A percentile compares a stretch with the other conserved stretches of the same genome.
Evolutionary conservation across 2,113 vertebrate species (phyloP).

Genomic region (Carettochelys insculpta): DNA sequence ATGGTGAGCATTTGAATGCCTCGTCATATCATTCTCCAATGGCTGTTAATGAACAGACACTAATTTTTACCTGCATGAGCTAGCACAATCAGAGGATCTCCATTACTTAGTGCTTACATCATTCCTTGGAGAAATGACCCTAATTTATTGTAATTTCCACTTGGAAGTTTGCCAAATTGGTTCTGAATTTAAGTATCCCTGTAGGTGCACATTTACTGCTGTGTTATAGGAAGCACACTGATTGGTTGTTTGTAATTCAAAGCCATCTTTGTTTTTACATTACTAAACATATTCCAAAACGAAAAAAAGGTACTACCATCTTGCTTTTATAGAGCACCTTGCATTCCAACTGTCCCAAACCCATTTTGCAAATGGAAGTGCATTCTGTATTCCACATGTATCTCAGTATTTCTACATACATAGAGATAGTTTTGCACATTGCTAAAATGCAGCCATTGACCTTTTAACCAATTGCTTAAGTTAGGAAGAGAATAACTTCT

Average conservation of each 20-base stretch:
- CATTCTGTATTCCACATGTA: not conserved
- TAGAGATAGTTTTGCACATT: not conserved
- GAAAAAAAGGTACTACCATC: not conserved
- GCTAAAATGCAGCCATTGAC: not conserved
- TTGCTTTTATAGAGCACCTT: not conserved
- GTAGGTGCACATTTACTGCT: not conserved
- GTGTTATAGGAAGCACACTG: slow-evolving; percentile 14
- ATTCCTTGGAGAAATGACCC: slow-evolving; percentile 51
- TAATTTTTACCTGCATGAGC: slow-evolving; percentile 39
- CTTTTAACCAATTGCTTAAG: not conserved
- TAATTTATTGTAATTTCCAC: slow-evolving; percentile 59
- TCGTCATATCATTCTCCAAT: not conserved
- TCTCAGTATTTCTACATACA: not conserved
- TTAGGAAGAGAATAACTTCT: not conserved
- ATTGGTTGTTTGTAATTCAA: not conserved
- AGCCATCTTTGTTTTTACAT: not conserved
- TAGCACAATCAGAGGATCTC: slow-evolving; percentile 22
- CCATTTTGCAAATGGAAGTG: not conserved
- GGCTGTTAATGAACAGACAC: slow-evolving; percentile 45
- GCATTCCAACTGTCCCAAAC: not conserved
- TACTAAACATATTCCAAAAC: not conserved
- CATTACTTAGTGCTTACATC: slow-evolving; percentile 49
- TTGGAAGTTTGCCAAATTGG: slow-evolving; percentile 55
- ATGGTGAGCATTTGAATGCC: not conserved
- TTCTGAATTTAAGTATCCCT: slow-evolving; percentile 42